Evolutionary conservation across 2,888 invertebrate genomes (phyloP).

Genomic region (Rhabditophanes sp.): DNA sequence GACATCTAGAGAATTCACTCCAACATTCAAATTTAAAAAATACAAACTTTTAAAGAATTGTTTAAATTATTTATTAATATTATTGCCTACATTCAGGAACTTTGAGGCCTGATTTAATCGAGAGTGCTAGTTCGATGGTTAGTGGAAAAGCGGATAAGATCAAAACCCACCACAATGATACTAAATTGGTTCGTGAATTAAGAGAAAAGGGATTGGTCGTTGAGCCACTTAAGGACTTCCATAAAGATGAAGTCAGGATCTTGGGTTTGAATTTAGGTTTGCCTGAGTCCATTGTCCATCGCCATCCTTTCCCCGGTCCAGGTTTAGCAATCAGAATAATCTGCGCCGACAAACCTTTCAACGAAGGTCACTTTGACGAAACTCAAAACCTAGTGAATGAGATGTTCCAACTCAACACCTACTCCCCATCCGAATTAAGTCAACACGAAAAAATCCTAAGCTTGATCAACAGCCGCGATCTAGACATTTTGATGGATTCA

Average conservation of each 20-base stretch:
- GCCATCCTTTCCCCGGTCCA: slow-evolving; percentile 94
- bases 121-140: slow-evolving; percentile 74
- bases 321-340: slow-evolving; percentile 87
- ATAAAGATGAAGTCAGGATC: slow-evolving; percentile 85
- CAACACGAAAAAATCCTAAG: too few species aligned
- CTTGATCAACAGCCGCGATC: too few species aligned
- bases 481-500: slow-evolving; percentile 4
- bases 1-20: too few species aligned
- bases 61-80: background rate
- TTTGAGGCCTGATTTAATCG: slow-evolving; percentile 87
- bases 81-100: slow-evolving; percentile 60
- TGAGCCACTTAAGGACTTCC: slow-evolving; percentile 94
- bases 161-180: slow-evolving; percentile 98
- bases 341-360: slow-evolving; percentile 82
- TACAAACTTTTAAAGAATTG: too few species aligned
- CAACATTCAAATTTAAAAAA: too few species aligned
- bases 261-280: slow-evolving; percentile 77
- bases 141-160: slow-evolving; percentile 77
- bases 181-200: slow-evolving; percentile 69
- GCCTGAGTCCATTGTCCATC: slow-evolving; percentile 65
- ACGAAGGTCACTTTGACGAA: slow-evolving; percentile 52
- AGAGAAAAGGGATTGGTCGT: slow-evolving; percentile 47
- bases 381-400: slow-evolving; percentile 11
- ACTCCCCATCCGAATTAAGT: too few species aligned
- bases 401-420: too few species aligned